Evolutionary conservation across 1,140 invertebrate genomes (phyloP).

Genomic region (Mycetomoellerius zeteki): DNA sequence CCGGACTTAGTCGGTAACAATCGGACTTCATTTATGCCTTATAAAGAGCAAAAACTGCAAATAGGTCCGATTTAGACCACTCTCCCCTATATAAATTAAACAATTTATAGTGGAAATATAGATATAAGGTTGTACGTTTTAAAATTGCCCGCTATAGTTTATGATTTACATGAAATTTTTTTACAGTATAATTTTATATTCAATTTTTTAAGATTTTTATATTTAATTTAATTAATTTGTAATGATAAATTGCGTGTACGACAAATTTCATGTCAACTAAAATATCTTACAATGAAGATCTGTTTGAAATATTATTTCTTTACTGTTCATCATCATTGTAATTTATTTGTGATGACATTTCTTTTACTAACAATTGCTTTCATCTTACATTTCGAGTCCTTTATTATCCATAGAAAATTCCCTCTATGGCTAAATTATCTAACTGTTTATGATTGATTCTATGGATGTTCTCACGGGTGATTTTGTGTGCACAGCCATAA

Average conservation of each 20-base stretch:
- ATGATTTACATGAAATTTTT: too few species aligned
- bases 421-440: background rate
- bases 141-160: too few species aligned
- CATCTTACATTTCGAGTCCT: background rate
- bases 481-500: background rate
- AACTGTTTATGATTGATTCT: slow-evolving; percentile 23
- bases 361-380: background rate
- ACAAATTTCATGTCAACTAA: background rate
- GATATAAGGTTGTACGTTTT: too few species aligned
- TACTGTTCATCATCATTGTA: background rate
- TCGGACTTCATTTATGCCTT: too few species aligned
- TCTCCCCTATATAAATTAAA: too few species aligned
- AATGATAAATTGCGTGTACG: background rate
- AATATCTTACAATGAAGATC: background rate
- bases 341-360: background rate
- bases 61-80: too few species aligned
- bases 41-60: too few species aligned
- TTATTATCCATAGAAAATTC: background rate
- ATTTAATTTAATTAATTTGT: background rate
- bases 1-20: too few species aligned
- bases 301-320: background rate
- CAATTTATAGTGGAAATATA: too few species aligned
- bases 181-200: background rate
- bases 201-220: background rate
- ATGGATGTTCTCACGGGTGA: slow-evolving; percentile 27